Percentiles rank a stretch among this genome's conserved stretches.
Evolutionary conservation across 2,797 vertebrate genomes (phyloP).

Genomic region (Tympanoctomys barrerae): DNA sequence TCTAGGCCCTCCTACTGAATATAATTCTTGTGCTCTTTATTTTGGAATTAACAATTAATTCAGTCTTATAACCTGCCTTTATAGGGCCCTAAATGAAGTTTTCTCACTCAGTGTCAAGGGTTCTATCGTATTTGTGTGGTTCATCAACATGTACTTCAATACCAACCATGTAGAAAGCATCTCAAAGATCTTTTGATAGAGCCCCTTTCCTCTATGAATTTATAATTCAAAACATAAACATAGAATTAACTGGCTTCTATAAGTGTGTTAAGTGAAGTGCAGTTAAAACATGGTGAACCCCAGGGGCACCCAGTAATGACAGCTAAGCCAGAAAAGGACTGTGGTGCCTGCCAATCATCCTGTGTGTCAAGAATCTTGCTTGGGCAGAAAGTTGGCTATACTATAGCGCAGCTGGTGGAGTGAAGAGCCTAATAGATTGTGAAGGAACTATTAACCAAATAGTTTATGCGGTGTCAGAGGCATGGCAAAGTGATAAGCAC

Average conservation of each 20-base stretch:
- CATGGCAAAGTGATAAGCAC: slow-evolving; percentile 34
- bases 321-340: background rate
- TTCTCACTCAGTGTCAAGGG: background rate
- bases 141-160: background rate
- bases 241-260: slow-evolving; percentile 26
- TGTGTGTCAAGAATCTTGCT: slow-evolving; percentile 20
- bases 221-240: slow-evolving; percentile 10
- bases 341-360: slow-evolving; percentile 24
- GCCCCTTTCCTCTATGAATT: background rate
- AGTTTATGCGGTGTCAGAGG: slow-evolving; percentile 76
- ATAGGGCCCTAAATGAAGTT: background rate
- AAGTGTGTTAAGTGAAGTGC: background rate
- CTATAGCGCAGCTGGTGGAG: slow-evolving; percentile 41
- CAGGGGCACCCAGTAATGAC: background rate
- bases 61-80: background rate
- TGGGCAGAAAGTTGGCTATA: slow-evolving; percentile 57
- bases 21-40: background rate
- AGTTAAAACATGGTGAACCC: background rate
- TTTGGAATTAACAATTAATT: background rate
- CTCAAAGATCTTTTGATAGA: background rate
- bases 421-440: slow-evolving; percentile 67
- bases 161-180: background rate
- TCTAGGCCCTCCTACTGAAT: background rate
- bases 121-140: background rate
- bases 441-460: slow-evolving; percentile 66